Percentiles rank a stretch among this genome's conserved stretches.
These are phyloP conservation scores for Drosophila tanythrix DNA, from an alignment of 2,888 invertebrate genomes.

Conservation along the genomic window DNA sequence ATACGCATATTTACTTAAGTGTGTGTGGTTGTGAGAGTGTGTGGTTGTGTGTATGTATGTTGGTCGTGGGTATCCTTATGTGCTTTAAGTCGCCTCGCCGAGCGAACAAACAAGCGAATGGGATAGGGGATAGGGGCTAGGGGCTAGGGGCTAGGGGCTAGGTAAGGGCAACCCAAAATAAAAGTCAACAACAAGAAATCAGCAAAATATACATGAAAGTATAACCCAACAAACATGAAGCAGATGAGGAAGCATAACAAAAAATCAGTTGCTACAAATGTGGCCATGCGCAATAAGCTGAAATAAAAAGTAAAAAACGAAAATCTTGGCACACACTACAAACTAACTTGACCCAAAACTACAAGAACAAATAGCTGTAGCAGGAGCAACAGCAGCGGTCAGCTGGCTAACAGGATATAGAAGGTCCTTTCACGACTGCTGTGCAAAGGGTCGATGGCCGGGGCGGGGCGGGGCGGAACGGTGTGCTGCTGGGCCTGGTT, in stretches of 20 bases:
- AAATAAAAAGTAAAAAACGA: conserved; percentile 43
- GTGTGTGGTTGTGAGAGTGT: conserved; percentile 10
- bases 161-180: conserved; percentile 35
- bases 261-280: conserved; percentile 67
- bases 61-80: background rate
- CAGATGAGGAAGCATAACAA: conserved; percentile 25
- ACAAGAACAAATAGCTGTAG: conserved; percentile 66
- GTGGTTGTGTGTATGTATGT: background rate
- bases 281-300: conserved; percentile 38
- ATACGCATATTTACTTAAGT: conserved; percentile 16
- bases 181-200: conserved; percentile 75
- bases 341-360: conserved; percentile 75
- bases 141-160: background rate
- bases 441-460: background rate
- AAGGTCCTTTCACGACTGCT: background rate
- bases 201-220: conserved; percentile 48
- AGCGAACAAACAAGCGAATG: conserved; percentile 4
- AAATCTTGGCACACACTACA: conserved; percentile 66
- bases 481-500: conserved; percentile 28
- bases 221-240: conserved; percentile 47
- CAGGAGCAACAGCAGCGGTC: conserved; percentile 31
- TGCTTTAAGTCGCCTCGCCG: background rate
- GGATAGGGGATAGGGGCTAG: background rate
- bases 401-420: conserved; percentile 22
- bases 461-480: conserved; percentile 4